Percentiles rank a stretch among this genome's conserved stretches.
These are phyloP conservation scores for Dinoponera quadriceps DNA, from an alignment of 1,140 invertebrate species.

Conservation along the genomic window DNA sequence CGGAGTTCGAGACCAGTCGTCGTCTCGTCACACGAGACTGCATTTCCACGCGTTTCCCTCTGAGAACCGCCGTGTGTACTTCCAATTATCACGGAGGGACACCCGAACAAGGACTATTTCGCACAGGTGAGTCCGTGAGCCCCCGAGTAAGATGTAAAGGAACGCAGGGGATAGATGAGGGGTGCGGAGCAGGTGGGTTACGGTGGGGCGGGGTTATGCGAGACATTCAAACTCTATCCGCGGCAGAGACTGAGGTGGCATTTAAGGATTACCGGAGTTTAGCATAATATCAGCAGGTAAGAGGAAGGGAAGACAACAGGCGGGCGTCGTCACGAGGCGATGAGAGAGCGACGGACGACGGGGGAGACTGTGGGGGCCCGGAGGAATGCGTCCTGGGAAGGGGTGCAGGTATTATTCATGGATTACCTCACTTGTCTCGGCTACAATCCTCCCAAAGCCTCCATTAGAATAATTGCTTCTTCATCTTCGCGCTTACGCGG, in stretches of 20 bases:
- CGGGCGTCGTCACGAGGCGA: conserved; percentile 49
- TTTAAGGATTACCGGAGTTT: conserved; percentile 83
- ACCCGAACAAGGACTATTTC: conserved; percentile 42
- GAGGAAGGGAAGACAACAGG: conserved; percentile 71
- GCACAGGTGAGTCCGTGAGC: conserved; percentile 32
- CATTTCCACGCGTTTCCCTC: conserved; percentile 33
- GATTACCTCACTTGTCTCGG: conserved; percentile 84
- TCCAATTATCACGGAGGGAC: conserved; percentile 61
- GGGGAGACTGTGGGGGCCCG: conserved; percentile 39
- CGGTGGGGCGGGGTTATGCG: conserved; percentile 69
- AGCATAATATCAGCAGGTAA: conserved; percentile 82
- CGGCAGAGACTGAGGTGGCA: conserved; percentile 69
- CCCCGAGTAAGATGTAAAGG: conserved; percentile 16
- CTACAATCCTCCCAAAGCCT: conserved; percentile 83
- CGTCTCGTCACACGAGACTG: no score
- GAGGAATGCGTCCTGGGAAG: conserved; percentile 55
- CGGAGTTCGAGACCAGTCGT: neutral
- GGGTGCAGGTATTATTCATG: conserved; percentile 83
- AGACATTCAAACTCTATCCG: conserved; percentile 76
- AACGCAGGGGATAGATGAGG: neutral
- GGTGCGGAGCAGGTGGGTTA: conserved; percentile 13
- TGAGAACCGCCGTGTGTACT: conserved; percentile 37
- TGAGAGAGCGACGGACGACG: conserved; percentile 55
- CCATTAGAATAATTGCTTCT: conserved; percentile 86
- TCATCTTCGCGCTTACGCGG: conserved; percentile 83